Evolutionary conservation across 1,140 invertebrate genomes (phyloP).

Genomic region (Trachymyrmex cornetzi): DNA sequence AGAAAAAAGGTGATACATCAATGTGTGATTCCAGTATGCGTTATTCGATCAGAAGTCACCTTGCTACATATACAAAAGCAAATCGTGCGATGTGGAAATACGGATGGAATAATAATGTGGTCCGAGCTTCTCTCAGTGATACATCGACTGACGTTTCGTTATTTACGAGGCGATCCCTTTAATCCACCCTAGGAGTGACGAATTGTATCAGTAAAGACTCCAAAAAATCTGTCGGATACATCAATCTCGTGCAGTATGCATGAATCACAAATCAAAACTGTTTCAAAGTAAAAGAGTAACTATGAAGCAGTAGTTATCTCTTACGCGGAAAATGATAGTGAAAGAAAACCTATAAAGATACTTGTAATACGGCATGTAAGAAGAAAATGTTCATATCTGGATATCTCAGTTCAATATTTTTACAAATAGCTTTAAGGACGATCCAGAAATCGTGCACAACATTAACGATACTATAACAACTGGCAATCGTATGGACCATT

Average conservation of each 20-base stretch:
- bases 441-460: constrained; percentile 10
- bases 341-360: not conserved
- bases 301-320: not conserved
- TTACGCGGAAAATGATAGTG: not conserved
- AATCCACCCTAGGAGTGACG: constrained; percentile 76
- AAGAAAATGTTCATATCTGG: not conserved
- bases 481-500: constrained; percentile 33
- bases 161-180: constrained; percentile 79
- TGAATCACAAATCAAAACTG: constrained; percentile 38
- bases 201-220: constrained; percentile 72
- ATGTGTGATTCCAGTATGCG: too few species aligned
- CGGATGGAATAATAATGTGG: constrained; percentile 79
- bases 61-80: constrained; percentile 45
- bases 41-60: constrained; percentile 59
- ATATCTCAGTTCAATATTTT: not conserved
- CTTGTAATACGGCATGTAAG: not conserved
- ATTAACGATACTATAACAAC: not conserved
- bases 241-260: constrained; percentile 16
- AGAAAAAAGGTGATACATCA: too few species aligned
- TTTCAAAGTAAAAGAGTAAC: not conserved
- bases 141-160: constrained; percentile 80
- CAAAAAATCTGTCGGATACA: constrained; percentile 63
- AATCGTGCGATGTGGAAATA: constrained; percentile 70
- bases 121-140: constrained; percentile 76
- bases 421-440: not conserved